phyloP scores from a whole-genome alignment of 2,888 invertebrate genomes.

The Steinernema hermaphroditum region DNA sequence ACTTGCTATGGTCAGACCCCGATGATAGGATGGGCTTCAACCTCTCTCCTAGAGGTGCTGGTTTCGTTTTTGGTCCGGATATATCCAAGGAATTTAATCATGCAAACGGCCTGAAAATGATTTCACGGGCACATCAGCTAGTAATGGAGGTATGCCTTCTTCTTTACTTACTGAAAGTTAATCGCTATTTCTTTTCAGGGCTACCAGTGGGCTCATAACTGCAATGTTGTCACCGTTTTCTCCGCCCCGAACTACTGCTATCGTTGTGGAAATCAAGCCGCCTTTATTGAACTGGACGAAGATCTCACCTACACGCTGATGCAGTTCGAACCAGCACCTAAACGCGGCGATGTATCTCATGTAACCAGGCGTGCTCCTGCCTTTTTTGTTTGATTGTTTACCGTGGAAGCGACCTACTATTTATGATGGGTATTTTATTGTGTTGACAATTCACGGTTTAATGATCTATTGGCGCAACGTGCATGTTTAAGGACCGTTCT shows the following conservation, averaged over 20 bases:
- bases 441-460: no score
- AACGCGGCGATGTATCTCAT: slow-evolving; percentile 98
- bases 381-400: slow-evolving; percentile 98
- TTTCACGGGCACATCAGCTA: slow-evolving; percentile 97
- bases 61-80: slow-evolving; percentile 99
- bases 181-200: slow-evolving; percentile 67
- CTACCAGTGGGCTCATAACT: slow-evolving; percentile 86
- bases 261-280: slow-evolving; percentile 85
- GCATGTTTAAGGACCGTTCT: no score
- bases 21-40: slow-evolving; percentile 99
- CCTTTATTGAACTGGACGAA: slow-evolving; percentile 65
- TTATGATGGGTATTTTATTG: no score
- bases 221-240: slow-evolving; percentile 99
- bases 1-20: slow-evolving; percentile 98
- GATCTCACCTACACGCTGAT: slow-evolving; percentile 72
- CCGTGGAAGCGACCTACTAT: neutral
- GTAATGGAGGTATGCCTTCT: slow-evolving; percentile 94
- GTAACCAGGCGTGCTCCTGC: slow-evolving; percentile 99
- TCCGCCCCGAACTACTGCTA: slow-evolving; percentile 99
- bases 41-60: slow-evolving; percentile 97
- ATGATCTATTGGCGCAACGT: no score
- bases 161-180: neutral
- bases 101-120: slow-evolving; percentile 96
- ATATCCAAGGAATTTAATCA: slow-evolving; percentile 99
- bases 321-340: slow-evolving; percentile 99